Evolutionary conservation across 2,888 invertebrate genomes (phyloP), one percentile per base, ranked within the genome.

Genomic region (Melanostoma mellinum): DNA sequence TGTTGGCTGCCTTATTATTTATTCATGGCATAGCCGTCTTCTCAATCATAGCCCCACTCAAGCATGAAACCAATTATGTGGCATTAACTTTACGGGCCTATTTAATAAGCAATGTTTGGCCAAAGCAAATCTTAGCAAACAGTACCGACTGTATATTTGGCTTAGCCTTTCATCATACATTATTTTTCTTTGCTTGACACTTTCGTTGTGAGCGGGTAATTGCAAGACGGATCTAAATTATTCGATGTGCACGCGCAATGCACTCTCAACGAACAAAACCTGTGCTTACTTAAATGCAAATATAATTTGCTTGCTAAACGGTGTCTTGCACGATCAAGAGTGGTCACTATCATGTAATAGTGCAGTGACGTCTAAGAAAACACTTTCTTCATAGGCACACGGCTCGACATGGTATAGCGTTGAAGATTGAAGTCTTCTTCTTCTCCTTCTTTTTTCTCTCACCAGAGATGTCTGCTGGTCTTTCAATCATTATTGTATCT

Each of bases 51-150:
- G 44, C 33, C 35, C 40, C 44, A 56, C 46, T 74, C 50, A 69
- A 65, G 73, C 82, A 74, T 82, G 63, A 78, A 82, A 65, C 68
- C 73, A 82, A 77, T 82, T 82, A 73, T 73, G 65, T 56, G 78
- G 78, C 73, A 77, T 82, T 74, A 82, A 52, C 82, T 65, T 35
- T 46, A 38, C 58, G 60, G 48, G 46, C 38, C 60, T 60, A 48
- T 53, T 50, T 55, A 55, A 8, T 10, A 60, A 46, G 20, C 42
- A 42, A 30, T 58, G 69, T 63, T 68, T 68, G 50, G 53, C 44
- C 4, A 40, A 63, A 56, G 10, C 30, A 81, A 76, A 72, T 81
- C 44, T 73, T 53, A 35, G 33, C 38, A 33, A 30, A 33, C 20
- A 73, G 9, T 30, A 38, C 46, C 35, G 35, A 9, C 10, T 30